These are phyloP conservation scores for Speoplatyrhinus poulsoni DNA, from an alignment of 2,113 vertebrate genomes.

Conservation along the genomic window DNA sequence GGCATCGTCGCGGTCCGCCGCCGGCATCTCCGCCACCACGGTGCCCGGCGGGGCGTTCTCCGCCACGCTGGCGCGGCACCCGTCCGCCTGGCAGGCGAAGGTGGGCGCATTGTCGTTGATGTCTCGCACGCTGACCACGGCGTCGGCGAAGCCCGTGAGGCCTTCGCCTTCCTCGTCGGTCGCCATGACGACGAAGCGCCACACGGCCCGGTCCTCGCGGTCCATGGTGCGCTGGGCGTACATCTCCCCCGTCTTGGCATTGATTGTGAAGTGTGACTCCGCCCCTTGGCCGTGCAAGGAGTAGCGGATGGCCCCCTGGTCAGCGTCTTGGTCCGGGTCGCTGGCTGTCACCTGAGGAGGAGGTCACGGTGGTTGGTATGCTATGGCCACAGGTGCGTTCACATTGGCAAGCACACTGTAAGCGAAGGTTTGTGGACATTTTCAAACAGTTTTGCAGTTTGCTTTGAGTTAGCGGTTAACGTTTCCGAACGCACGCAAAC, in stretches of 20 bases:
- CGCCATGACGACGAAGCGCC: slow-evolving; percentile 89
- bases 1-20: slow-evolving; percentile 83
- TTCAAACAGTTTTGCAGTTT: too few relatives aligned
- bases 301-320: slow-evolving; percentile 83
- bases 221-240: slow-evolving; percentile 84
- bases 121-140: slow-evolving; percentile 88
- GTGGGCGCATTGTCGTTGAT: slow-evolving; percentile 85
- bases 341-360: slow-evolving; percentile 82
- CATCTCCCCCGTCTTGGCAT: slow-evolving; percentile 85
- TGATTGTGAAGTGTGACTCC: slow-evolving; percentile 84
- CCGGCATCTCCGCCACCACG: slow-evolving; percentile 83
- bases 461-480: too few relatives aligned
- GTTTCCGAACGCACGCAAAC: too few relatives aligned
- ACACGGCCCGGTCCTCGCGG: slow-evolving; percentile 83
- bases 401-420: too few relatives aligned
- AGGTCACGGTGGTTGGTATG: slow-evolving; percentile 5
- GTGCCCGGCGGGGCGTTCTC: slow-evolving; percentile 84
- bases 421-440: too few relatives aligned
- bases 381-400: too few relatives aligned
- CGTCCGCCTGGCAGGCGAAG: slow-evolving; percentile 79
- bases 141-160: slow-evolving; percentile 88
- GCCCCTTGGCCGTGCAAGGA: slow-evolving; percentile 87
- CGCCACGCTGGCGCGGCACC: slow-evolving; percentile 79
- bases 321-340: slow-evolving; percentile 85
- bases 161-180: slow-evolving; percentile 88